A percentile compares a stretch with the other conserved stretches of the same genome.
Conservation (phyloP, 2,113 vertebrate genomes). For the Elanoides forficatus region DNA sequence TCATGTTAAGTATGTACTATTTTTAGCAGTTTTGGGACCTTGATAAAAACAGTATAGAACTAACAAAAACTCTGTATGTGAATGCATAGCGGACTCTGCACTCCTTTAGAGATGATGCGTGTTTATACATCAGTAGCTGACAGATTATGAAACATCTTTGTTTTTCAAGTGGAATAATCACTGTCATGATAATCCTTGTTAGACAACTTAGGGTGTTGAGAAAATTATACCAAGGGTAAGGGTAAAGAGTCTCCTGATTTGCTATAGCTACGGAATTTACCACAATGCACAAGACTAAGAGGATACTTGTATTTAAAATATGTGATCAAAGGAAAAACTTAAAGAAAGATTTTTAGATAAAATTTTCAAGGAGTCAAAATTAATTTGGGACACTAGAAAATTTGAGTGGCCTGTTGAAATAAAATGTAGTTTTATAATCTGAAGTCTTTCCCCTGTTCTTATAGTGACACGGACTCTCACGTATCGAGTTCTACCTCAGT, state of each 20-base stretch:
- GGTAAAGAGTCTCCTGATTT: neutral
- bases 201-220: neutral
- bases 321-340: neutral
- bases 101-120: neutral
- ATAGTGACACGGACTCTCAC: conserved; percentile 98
- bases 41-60: neutral
- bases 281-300: neutral
- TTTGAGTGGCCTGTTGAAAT: neutral
- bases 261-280: neutral
- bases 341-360: neutral
- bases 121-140: neutral
- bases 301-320: neutral
- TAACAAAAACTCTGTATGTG: neutral
- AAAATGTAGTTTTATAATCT: conserved; percentile 58
- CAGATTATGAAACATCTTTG: neutral
- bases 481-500: conserved; percentile 99
- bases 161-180: neutral
- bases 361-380: neutral
- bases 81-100: accelerated
- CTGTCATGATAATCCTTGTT: neutral
- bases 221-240: neutral
- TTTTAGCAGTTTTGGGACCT: neutral
- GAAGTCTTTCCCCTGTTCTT: conserved; percentile 70
- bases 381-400: neutral
- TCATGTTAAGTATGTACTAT: accelerated